Evolutionary conservation across 2,888 invertebrate genomes (phyloP).

Genomic region (Sussaba pulchella): DNA sequence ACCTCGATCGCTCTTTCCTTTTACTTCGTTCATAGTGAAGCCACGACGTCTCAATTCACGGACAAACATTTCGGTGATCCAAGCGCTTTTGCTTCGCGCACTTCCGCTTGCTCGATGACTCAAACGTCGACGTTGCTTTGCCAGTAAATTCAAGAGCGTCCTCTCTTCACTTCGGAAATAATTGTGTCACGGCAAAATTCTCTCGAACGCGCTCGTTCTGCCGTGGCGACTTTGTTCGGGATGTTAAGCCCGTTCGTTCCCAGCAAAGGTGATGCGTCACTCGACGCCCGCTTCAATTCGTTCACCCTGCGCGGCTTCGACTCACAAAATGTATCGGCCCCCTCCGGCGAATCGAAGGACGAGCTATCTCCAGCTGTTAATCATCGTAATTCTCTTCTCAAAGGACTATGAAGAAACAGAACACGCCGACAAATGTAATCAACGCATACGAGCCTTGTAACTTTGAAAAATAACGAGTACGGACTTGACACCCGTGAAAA

Average conservation of each 20-base stretch:
- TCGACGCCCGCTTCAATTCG: slow-evolving; percentile 30
- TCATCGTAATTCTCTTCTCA: slow-evolving; percentile 48
- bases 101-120: slow-evolving; percentile 13
- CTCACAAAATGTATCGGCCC: slow-evolving; percentile 47
- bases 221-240: slow-evolving; percentile 38
- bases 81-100: slow-evolving; percentile 25
- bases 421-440: slow-evolving; percentile 3
- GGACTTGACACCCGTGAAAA: neutral
- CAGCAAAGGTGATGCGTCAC: slow-evolving; percentile 49
- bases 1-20: slow-evolving; percentile 21
- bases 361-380: slow-evolving; percentile 46
- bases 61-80: slow-evolving; percentile 55
- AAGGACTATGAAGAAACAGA: neutral
- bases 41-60: slow-evolving; percentile 45
- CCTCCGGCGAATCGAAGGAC: neutral
- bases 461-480: slow-evolving; percentile 43
- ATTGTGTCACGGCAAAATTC: slow-evolving; percentile 30
- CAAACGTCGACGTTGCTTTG: neutral
- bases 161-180: slow-evolving; percentile 23
- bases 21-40: slow-evolving; percentile 46
- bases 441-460: slow-evolving; percentile 29
- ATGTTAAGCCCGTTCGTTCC: slow-evolving; percentile 57
- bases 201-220: slow-evolving; percentile 55
- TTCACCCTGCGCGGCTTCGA: slow-evolving; percentile 26
- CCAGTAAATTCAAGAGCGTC: neutral